phyloP scores from a whole-genome alignment of 2,888 invertebrate species.

The Alsophila aescularia region DNA sequence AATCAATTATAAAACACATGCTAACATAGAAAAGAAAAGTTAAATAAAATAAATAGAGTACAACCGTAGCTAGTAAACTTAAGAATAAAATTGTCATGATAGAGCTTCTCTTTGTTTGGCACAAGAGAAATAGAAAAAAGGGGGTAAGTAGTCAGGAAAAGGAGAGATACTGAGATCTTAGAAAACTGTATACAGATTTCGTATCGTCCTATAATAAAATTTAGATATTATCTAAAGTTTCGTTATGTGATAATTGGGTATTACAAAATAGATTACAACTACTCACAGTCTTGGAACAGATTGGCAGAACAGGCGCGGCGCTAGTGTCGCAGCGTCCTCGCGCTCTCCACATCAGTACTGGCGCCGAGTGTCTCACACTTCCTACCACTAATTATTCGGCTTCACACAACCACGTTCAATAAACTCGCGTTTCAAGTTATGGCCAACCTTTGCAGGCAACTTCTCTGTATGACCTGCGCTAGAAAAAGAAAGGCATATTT shows the following conservation, averaged over 20 bases:
- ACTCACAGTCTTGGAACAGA: constrained; percentile 72
- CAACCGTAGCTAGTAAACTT: constrained; percentile 53
- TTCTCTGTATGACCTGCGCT: not conserved
- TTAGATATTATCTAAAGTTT: constrained; percentile 40
- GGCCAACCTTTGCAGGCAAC: not conserved
- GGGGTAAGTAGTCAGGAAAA: constrained; percentile 52
- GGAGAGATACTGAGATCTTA: constrained; percentile 74
- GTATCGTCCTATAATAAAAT: constrained; percentile 57
- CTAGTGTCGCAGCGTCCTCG: constrained; percentile 21
- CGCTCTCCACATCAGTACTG: constrained; percentile 34
- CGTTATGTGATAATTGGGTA: constrained; percentile 42
- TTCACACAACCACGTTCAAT: not conserved
- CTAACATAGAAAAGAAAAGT: constrained; percentile 43
- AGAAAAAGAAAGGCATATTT: too few species aligned
- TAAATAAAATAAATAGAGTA: constrained; percentile 73
- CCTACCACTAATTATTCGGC: constrained; percentile 36
- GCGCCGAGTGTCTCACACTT: constrained; percentile 44
- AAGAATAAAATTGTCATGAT: constrained; percentile 69
- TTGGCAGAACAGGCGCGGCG: constrained; percentile 49
- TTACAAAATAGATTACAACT: constrained; percentile 56
- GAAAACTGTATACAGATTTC: constrained; percentile 76
- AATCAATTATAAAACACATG: constrained; percentile 38
- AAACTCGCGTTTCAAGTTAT: not conserved
- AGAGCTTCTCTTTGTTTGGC: constrained; percentile 69
- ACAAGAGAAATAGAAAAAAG: constrained; percentile 65